A percentile compares a stretch with the other conserved stretches of the same genome.
These are phyloP conservation scores for Cuculus canorus DNA, from an alignment of 2,797 vertebrate genomes.

Conservation along the genomic window DNA sequence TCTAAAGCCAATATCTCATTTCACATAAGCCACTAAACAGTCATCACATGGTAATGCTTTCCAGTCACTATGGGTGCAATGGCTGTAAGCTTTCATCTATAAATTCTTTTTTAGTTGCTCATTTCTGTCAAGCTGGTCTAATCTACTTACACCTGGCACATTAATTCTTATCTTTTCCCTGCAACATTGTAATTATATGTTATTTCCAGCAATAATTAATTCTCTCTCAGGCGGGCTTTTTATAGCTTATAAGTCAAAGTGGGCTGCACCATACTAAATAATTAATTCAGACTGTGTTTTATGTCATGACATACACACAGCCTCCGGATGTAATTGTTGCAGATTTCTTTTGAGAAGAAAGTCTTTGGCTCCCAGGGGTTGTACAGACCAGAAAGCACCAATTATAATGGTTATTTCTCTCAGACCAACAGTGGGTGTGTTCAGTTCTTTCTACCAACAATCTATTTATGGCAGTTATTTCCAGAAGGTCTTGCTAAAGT, in stretches of 20 bases:
- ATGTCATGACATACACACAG: slow-evolving; percentile 70
- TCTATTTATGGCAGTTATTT: slow-evolving; percentile 19
- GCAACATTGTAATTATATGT: slow-evolving; percentile 78
- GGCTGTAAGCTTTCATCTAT: slow-evolving; percentile 69
- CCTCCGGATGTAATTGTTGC: slow-evolving; percentile 23
- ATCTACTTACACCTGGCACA: slow-evolving; percentile 78
- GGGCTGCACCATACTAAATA: slow-evolving; percentile 72
- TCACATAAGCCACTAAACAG: slow-evolving; percentile 60
- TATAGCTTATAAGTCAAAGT: slow-evolving; percentile 76
- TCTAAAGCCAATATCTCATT: slow-evolving; percentile 67
- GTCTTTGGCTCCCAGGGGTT: slow-evolving; percentile 37
- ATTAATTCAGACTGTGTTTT: slow-evolving; percentile 72
- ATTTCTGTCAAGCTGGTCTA: slow-evolving; percentile 76
- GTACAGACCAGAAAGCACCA: slow-evolving; percentile 40
- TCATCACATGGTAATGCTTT: slow-evolving; percentile 51
- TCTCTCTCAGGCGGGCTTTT: slow-evolving; percentile 70
- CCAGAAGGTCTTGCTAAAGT: not conserved
- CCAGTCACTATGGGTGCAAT: slow-evolving; percentile 52
- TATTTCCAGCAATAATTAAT: slow-evolving; percentile 78
- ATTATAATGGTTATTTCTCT: slow-evolving; percentile 36
- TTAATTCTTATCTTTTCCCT: slow-evolving; percentile 77
- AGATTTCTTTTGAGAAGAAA: slow-evolving; percentile 61
- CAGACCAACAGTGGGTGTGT: not conserved
- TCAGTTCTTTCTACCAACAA: slow-evolving; percentile 4
- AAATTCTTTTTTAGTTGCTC: slow-evolving; percentile 71